Evolutionary conservation across 1,140 invertebrate species (phyloP), one percentile per base, ranked within the genome.

Genomic region (Orussus abietinus): DNA sequence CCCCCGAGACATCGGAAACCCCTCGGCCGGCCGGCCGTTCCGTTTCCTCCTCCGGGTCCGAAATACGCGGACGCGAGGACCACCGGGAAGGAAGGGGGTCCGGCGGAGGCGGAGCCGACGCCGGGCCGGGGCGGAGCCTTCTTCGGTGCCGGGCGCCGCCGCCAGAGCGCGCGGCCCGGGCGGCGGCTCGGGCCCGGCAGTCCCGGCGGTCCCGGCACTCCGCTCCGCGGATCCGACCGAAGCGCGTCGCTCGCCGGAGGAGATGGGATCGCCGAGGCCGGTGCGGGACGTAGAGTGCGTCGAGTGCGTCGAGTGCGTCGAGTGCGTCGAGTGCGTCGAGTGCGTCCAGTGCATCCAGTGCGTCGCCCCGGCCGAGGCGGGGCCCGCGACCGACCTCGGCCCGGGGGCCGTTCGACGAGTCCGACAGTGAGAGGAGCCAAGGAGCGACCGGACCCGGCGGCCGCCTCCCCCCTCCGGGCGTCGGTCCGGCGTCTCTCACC

Each of bases 401-500:
- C 25, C 25, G 25, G 25, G 10, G 10, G 4, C 25, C 2, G 10
- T 28, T 28, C 3, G 25, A 28, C 10, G 25, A 28, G 25, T 10
- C 12, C 10, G 31, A 12, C 12, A 14, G 12, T 32, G 9, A 7
- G 31, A 17, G 10, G n/a, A n/a, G n/a, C n/a, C n/a, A n/a, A 42
- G 51, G 51, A 47, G 47, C 28, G 47, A 50, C 49, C 29, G 41
- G 25, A 57, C 38, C 36, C 55, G 59, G 45, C 62, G 53, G 59
- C 55, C 62, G 63, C 64, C 59, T 64, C 66, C 64, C 65, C 57
- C 58, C 57, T 54, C 59, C 49, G 52, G 49, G 53, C 55, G 55
- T 57, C 49, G 45, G 51, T 52, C 58, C 64, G 56, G 58, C 57
- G 57, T 65, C 62, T 60, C 57, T 56, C 62, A 65, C 57, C 59